phyloP scores from a whole-genome alignment of 2,797 vertebrate genomes.

The Muscicapa striata region DNA sequence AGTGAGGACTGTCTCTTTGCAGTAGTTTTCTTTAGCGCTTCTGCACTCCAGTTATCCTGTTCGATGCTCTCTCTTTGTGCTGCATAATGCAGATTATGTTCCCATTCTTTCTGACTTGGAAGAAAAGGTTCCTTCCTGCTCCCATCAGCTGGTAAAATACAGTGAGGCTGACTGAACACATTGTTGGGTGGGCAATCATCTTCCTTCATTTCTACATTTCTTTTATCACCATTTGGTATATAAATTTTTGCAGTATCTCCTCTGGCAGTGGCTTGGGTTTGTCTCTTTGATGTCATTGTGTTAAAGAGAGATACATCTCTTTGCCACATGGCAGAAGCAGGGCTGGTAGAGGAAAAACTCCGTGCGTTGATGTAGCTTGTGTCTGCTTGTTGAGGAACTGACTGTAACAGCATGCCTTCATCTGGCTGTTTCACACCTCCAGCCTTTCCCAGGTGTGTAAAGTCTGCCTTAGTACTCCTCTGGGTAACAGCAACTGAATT shows the following conservation, averaged over 20 bases:
- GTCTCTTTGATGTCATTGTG: slow-evolving; percentile 25
- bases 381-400: slow-evolving; percentile 28
- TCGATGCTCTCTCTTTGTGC: background rate
- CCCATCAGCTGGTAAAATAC: slow-evolving; percentile 14
- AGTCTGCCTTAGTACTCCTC: slow-evolving; percentile 33
- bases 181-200: background rate
- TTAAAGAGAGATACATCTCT: slow-evolving; percentile 9
- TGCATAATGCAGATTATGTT: background rate
- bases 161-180: background rate
- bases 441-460: slow-evolving; percentile 8
- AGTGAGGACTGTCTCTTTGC: background rate
- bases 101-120: slow-evolving; percentile 36
- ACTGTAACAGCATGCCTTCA: background rate
- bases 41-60: background rate
- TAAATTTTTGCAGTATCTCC: slow-evolving; percentile 21
- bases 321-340: background rate
- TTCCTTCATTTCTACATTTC: slow-evolving; percentile 39
- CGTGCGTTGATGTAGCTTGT: background rate
- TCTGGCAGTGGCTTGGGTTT: slow-evolving; percentile 29
- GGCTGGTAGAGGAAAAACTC: slow-evolving; percentile 18
- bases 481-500: background rate
- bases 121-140: slow-evolving; percentile 18
- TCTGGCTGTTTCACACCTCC: background rate
- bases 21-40: background rate
- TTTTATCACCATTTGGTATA: background rate